phyloP scores from a whole-genome alignment of 2,888 invertebrate genomes.

The Busseola fusca region DNA sequence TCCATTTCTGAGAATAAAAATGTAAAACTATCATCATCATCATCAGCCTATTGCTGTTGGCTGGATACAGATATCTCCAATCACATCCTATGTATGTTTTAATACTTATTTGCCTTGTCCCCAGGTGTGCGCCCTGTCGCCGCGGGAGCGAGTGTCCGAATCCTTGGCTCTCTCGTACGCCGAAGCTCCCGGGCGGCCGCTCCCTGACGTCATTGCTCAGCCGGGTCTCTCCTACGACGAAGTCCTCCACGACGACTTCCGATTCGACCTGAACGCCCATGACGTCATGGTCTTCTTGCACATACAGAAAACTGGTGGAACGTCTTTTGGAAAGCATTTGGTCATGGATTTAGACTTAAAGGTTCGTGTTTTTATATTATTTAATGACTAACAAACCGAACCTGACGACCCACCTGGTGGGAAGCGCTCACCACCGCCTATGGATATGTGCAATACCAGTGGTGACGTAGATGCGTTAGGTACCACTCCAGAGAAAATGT shows the following conservation, averaged over 20 bases:
- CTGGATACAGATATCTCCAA: background rate
- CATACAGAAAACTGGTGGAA: conserved; percentile 99
- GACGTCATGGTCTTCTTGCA: conserved; percentile 99
- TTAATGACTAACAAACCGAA: background rate
- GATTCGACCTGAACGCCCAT: conserved; percentile 96
- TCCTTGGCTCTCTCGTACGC: conserved; percentile 85
- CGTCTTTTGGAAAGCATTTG: conserved; percentile 98
- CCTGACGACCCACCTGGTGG: background rate
- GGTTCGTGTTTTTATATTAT: conserved; percentile 73
- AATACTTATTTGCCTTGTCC: conserved; percentile 59
- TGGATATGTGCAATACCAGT: background rate
- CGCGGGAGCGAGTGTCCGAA: conserved; percentile 90
- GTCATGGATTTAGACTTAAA: conserved; percentile 97
- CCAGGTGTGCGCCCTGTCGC: conserved; percentile 93
- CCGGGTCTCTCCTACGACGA: conserved; percentile 95
- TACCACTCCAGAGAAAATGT: background rate
- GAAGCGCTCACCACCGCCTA: background rate
- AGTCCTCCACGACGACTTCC: conserved; percentile 95
- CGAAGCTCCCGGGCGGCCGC: conserved; percentile 87
- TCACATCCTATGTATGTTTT: background rate
- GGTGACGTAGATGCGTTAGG: background rate
- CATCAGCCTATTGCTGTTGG: too few relatives aligned
- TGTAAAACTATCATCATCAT: background rate
- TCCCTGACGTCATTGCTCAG: conserved; percentile 88
- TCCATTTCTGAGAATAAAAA: background rate